These are phyloP conservation scores for Galleria mellonella DNA, from an alignment of 1,140 invertebrate species.

Conservation along the genomic window DNA sequence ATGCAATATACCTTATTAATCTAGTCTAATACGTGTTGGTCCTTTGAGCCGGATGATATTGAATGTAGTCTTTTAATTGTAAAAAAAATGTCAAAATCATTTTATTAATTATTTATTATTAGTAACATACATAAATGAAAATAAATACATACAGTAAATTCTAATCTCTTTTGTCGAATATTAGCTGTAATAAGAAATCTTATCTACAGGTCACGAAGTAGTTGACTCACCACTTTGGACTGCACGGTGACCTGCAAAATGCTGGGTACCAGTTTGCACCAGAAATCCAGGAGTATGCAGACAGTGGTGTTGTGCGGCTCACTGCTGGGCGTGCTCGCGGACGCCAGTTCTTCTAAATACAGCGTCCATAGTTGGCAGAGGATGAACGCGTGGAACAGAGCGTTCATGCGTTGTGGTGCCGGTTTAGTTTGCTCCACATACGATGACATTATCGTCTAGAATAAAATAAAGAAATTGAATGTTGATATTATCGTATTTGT, in stretches of 20 bases:
- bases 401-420: constrained; percentile 94
- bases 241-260: constrained; percentile 95
- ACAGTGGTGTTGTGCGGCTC: constrained; percentile 84
- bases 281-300: constrained; percentile 97
- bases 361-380: constrained; percentile 97
- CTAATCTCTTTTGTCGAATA: too few relatives aligned
- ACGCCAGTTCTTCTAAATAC: constrained; percentile 94
- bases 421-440: constrained; percentile 97
- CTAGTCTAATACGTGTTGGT: too few relatives aligned
- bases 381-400: constrained; percentile 88
- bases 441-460: constrained; percentile 88
- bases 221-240: constrained; percentile 92
- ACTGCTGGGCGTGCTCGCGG: constrained; percentile 77
- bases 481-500: too few relatives aligned
- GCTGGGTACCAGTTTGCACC: constrained; percentile 97
- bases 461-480: neutral
- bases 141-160: too few relatives aligned
- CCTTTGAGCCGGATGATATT: too few relatives aligned
- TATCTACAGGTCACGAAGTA: too few relatives aligned
- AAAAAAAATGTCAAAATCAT: too few relatives aligned
- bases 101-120: too few relatives aligned
- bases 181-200: too few relatives aligned
- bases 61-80: too few relatives aligned
- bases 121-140: too few relatives aligned
- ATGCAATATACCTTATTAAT: too few relatives aligned